Base-by-base conservation (phyloP, 2,113 vertebrate genomes). In the Nymphicus hollandicus region DNA sequence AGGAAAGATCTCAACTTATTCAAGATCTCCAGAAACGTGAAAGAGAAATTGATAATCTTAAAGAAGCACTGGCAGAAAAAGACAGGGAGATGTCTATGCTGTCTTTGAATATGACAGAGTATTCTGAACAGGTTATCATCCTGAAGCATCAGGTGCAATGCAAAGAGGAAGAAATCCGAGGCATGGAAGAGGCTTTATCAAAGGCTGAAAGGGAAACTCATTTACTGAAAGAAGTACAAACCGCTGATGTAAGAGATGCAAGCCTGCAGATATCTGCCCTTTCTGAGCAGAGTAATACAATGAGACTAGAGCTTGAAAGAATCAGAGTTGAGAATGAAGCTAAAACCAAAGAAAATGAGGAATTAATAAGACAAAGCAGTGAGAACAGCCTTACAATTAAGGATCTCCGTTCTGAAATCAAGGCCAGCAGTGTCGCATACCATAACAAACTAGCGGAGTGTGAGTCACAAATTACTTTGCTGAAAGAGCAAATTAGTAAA, bases 1-100 rank as follows among this genome's bases (percentile, higher is more conserved):
- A 99, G 64, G 99, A 99, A 76, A 97, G 98, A 82, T 98, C 98
- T 22, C 98, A 99, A 29, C 98, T 99, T 74, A 99, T 99, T 93
- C 98, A 99, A 35, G 98, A 99, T 68, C 98, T 99, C 4, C 99
- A 99, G 86, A 98, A 98, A 96, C 91, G 98, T n/a, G 99, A 99
- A 96, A 97, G 99, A 65, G 98, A 99, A 89, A 98, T 99, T 0
- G 99, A 99, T 81, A 95, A 94, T 56, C 98, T 99, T 5, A 99
- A 98, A 94, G 99, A 99, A 28, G 11, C 82, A 3, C 82, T 99
- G 89, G 35, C 88, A 64, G 99, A 99, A 61, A 99, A 98, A 87
- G 99, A 99, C 77, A 98, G 96, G 79, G 98, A 99, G 85, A 97
- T 99, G 31, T 95, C 96, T 10, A 70, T 86, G 22, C 95, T 99